Evolutionary conservation across 2,888 invertebrate genomes (phyloP), one percentile per base, ranked within the genome.

Genomic region (Ochropleura plecta): DNA sequence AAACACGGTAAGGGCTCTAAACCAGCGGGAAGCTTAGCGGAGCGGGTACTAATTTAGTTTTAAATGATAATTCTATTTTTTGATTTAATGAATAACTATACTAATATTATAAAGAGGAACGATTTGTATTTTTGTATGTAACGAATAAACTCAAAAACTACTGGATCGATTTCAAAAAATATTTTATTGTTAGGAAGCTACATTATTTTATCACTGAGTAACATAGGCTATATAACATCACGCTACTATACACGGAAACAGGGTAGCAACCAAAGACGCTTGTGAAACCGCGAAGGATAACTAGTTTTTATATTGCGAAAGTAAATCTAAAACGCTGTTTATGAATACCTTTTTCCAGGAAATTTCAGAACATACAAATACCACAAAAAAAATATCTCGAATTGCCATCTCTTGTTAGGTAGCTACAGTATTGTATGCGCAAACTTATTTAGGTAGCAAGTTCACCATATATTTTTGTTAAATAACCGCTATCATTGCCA

Each of bases 1-100:
- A 84, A 88, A 89, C 90, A 88, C 5, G 62, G 18, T 10, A 48
- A 20, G 78, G 79, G 69, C 59, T 55, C 55, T n/a, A 86, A 83
- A 78, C 12, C 40, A 71, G 85, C 85, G 83, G 80, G 51, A 18
- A 64, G 44, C 44, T 5, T 6, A 63, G 20, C 69, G 42, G 46
- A 73, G 40, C 63, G 78, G 18, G 14, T 59, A 16, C 40, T 59
- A 16, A 16, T 40, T 59, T 16, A 59, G 30, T 3, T 40, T 30
- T 16, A 8, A 4, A 59, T 40, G 1, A 49, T 12, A 10, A 12
- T 57, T 0, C 12, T 44, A 16, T 7, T 9, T 5, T 60, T 55
- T 46, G 7, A 40, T 48, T 40, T 2, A 20, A 48, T 20, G 7
- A 44, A 16, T 5, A 40, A 30, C 30, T 30, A 30, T 3, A 30